These are phyloP conservation scores for Bufo bufo DNA, from an alignment of 2,113 vertebrate genomes.

Conservation along the genomic window DNA sequence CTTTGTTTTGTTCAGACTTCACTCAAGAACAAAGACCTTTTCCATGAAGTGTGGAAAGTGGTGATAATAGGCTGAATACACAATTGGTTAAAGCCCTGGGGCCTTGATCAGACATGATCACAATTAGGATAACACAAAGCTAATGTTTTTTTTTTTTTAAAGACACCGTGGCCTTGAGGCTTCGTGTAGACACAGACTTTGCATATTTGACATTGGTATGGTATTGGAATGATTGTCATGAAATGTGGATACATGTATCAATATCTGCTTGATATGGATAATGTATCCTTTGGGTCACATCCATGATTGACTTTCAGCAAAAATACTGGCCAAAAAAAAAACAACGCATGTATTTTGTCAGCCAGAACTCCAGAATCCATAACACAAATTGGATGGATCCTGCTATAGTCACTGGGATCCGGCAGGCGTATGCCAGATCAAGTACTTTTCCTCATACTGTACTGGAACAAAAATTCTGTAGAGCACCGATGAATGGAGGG, in stretches of 20 bases:
- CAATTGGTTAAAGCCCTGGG: conserved; percentile 25
- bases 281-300: too few species aligned
- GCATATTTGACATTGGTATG: background rate
- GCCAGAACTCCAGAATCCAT: too few species aligned
- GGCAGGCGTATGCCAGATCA: too few species aligned
- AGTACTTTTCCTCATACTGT: too few species aligned
- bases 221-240: background rate
- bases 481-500: too few species aligned
- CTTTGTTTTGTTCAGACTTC: conserved; percentile 49
- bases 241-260: background rate
- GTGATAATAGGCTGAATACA: conserved; percentile 29
- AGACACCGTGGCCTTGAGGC: background rate
- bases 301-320: too few species aligned
- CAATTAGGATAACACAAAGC: background rate
- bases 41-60: conserved; percentile 33
- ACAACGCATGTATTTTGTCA: too few species aligned
- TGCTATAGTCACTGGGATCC: too few species aligned
- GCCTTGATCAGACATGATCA: conserved; percentile 3
- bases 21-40: conserved; percentile 33
- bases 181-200: background rate
- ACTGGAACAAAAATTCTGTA: too few species aligned
- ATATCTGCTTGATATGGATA: too few species aligned
- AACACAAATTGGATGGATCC: too few species aligned
- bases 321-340: too few species aligned
- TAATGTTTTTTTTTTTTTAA: conserved; percentile 6